phyloP scores from a whole-genome alignment of 2,113 vertebrate species.

The Cardinalis cardinalis region DNA sequence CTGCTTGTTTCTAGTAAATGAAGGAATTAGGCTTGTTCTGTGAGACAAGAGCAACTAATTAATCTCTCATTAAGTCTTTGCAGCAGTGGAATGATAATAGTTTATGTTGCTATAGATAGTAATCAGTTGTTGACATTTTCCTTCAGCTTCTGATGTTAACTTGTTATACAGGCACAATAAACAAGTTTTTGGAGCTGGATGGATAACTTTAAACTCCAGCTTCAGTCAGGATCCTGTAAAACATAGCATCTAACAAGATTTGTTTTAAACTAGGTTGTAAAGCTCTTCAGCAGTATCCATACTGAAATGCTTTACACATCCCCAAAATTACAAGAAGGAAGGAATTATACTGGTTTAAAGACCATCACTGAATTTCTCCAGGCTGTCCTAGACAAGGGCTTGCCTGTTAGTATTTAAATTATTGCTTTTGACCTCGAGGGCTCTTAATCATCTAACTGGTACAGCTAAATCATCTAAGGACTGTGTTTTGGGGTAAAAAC shows the following conservation, averaged over 20 bases:
- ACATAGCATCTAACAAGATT: neutral
- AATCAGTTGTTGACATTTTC: neutral
- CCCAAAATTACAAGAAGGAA: neutral
- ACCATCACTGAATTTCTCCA: neutral
- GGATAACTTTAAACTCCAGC: neutral
- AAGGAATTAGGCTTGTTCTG: neutral
- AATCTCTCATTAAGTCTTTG: neutral
- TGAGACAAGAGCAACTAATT: neutral
- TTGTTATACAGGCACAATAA: neutral
- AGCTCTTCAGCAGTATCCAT: neutral
- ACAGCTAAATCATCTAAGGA: neutral
- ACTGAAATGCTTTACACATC: neutral
- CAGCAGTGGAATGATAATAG: neutral
- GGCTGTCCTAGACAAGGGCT: neutral
- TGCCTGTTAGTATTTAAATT: slow-evolving; percentile 18
- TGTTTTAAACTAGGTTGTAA: neutral
- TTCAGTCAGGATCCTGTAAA: neutral
- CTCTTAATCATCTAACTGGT: neutral
- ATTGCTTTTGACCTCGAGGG: neutral
- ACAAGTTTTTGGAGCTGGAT: neutral
- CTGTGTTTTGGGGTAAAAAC: neutral
- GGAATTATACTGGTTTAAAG: neutral
- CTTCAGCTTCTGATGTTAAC: neutral
- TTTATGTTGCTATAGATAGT: neutral
- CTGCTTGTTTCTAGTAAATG: neutral